Conservation (phyloP, 2,797 vertebrate species). For the Brachymystax lenok region DNA sequence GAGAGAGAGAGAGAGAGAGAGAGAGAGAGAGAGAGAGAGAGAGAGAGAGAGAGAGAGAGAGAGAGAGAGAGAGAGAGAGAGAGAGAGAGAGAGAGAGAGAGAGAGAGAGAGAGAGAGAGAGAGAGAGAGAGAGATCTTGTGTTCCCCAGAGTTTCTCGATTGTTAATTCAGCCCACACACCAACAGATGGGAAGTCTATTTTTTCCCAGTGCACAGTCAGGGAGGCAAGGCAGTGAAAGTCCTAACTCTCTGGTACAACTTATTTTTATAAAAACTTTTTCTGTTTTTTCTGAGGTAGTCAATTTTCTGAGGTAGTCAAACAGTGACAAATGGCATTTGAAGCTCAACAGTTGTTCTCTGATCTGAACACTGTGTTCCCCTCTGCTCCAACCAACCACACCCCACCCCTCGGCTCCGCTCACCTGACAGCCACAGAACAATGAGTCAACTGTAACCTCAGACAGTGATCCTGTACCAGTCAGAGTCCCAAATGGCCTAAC, state of each 20-base stretch:
- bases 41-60: rapidly evolving
- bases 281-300: slow-evolving; percentile 59
- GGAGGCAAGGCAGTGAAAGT: slow-evolving; percentile 44
- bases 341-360: slow-evolving; percentile 25
- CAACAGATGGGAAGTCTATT: slow-evolving; percentile 35
- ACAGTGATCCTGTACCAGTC: slow-evolving; percentile 30
- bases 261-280: slow-evolving; percentile 46
- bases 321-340: slow-evolving; percentile 45
- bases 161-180: slow-evolving; percentile 56
- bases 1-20: background rate
- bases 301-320: slow-evolving; percentile 60
- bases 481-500: background rate
- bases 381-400: background rate
- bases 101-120: too few species aligned
- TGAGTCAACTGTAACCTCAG: slow-evolving; percentile 42
- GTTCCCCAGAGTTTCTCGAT: slow-evolving; percentile 40
- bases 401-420: background rate
- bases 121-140: slow-evolving; percentile 30
- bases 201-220: slow-evolving; percentile 18
- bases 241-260: slow-evolving; percentile 23
- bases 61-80: background rate
- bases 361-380: background rate
- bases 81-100: background rate
- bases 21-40: background rate
- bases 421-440: slow-evolving; percentile 41